Base-by-base conservation (phyloP, 2,888 invertebrate genomes). In the Pandemis heparana region DNA sequence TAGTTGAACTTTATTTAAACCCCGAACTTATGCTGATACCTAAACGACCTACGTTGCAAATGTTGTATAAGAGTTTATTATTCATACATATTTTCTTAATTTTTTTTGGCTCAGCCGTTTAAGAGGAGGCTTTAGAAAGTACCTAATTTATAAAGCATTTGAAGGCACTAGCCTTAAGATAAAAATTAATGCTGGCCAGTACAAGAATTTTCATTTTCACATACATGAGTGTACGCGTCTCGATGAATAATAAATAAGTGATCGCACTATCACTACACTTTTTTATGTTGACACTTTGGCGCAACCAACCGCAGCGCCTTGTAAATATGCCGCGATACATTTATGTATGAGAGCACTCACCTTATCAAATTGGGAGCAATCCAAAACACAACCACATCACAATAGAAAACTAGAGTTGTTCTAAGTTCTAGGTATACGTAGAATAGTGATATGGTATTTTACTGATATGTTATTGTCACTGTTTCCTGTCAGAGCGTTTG, bases 381-480 rank as follows among this genome's bases (percentile, higher is more conserved):
- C 67, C 71, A 48, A 56, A 43, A 43, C 46, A 67, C 5, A 43
- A 5, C 4, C 6, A 62, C 16, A 41, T 5, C 14, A 9, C 18
- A 59, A 71, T 61, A 18, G 10, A 18, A 66, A 66, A 67, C 61
- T 72, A 66, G 7, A 60, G 48, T 38, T 46, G 66, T 38, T 56
- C 65, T 46, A 48, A 66, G 51, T 38, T 43, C 5, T 43, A 39
- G 46, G 48, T 18, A 18, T 53, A 53, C 3, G 16, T 66, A 71
- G 60, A 18, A 23, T n/a, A 18, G 9, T 46, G 73, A 69, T 73
- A 69, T 64, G 63, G 41, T 67, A 51, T 39, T 12, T 46, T 48
- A n/a, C 14, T 12, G 65, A 65, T 65, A 65, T 65, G 65, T 48
- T 65, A 65, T 65, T 65, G 65, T 65, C 65, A 46, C 63, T 1